These are phyloP conservation scores for Scomber colias DNA, from an alignment of 2,113 vertebrate genomes.

Conservation along the genomic window DNA sequence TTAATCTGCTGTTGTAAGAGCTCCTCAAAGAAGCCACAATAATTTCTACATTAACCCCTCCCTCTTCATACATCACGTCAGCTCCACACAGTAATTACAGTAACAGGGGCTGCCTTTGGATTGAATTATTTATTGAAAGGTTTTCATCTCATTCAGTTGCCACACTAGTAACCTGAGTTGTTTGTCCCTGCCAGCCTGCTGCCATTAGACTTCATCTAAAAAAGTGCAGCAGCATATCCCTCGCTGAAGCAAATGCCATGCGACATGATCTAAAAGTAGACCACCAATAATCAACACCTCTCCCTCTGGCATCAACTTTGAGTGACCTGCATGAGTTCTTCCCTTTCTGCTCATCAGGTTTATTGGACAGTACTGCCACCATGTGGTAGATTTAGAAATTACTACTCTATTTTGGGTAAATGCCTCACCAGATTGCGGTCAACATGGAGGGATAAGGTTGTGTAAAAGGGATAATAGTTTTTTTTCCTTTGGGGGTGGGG, in stretches of 20 bases:
- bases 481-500: too few relatives aligned
- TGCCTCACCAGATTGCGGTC: too few relatives aligned
- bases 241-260: constrained; percentile 53
- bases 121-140: neutral
- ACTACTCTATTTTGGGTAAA: neutral
- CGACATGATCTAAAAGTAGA: constrained; percentile 69
- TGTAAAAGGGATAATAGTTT: too few relatives aligned
- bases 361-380: constrained; percentile 44
- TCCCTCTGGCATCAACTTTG: constrained; percentile 31
- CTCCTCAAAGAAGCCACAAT: constrained; percentile 8
- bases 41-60: constrained; percentile 5
- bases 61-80: constrained; percentile 12
- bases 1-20: neutral
- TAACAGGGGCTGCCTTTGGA: neutral
- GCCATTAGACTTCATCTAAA: constrained; percentile 19
- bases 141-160: constrained; percentile 3
- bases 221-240: constrained; percentile 15
- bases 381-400: constrained; percentile 31
- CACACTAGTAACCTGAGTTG: neutral
- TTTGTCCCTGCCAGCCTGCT: neutral
- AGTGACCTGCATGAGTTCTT: constrained; percentile 1
- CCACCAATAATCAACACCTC: constrained; percentile 72
- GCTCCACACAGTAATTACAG: neutral
- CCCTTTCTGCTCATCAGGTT: accelerated
- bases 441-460: too few relatives aligned